Evolutionary conservation across 2,113 vertebrate species (phyloP).

Genomic region (Seriola aureovittata): DNA sequence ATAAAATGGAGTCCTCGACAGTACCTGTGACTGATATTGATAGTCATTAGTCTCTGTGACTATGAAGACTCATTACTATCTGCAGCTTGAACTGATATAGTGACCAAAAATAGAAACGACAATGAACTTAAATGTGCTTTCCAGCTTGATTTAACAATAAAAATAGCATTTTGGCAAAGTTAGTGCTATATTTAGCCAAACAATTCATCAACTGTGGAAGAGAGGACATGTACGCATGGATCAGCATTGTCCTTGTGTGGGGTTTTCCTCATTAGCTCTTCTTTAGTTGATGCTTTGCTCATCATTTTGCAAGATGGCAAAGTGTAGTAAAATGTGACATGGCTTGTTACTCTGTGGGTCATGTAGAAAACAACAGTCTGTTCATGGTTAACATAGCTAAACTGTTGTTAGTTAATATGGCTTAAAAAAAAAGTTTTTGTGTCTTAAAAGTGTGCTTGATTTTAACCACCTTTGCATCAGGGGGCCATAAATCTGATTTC

Average conservation of each 20-base stretch:
- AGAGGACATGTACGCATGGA: conserved; percentile 21
- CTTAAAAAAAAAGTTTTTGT: conserved; percentile 39
- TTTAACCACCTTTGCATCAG: conserved; percentile 64
- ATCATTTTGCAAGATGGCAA: conserved; percentile 27
- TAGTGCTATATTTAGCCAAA: conserved; percentile 45
- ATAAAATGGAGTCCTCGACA: conserved; percentile 16
- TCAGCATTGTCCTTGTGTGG: conserved; percentile 20
- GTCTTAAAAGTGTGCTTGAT: conserved; percentile 48
- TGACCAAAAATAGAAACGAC: conserved; percentile 3
- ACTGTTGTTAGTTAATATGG: conserved; percentile 53
- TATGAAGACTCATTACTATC: not conserved
- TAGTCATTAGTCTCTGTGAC: conserved; percentile 9
- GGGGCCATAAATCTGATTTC: conserved; percentile 83
- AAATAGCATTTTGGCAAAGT: conserved; percentile 12
- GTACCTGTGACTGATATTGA: conserved; percentile 40
- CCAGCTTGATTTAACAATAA: conserved; percentile 37
- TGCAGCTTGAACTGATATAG: conserved; percentile 5
- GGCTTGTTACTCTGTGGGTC: conserved; percentile 7
- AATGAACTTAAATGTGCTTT: conserved; percentile 15
- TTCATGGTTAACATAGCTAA: conserved; percentile 43
- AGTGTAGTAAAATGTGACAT: not conserved
- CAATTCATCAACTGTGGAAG: conserved; percentile 10
- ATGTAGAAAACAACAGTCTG: conserved; percentile 24
- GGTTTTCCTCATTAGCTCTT: conserved; percentile 33
- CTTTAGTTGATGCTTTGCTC: conserved; percentile 1